Base-by-base conservation (phyloP, 2,113 vertebrate genomes). In the Leucopsar rothschildi region DNA sequence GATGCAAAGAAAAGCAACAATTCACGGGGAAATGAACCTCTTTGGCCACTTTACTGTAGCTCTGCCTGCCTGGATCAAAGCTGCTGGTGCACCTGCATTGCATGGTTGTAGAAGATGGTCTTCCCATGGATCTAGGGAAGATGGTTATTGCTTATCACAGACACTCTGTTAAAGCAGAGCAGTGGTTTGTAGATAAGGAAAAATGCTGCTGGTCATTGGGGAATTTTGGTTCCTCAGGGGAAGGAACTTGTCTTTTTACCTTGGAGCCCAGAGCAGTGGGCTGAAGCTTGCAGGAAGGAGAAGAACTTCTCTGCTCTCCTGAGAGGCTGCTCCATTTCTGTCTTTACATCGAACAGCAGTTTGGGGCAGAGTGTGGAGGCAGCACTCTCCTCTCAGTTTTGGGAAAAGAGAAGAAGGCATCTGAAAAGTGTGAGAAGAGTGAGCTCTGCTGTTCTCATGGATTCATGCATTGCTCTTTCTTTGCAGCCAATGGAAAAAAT, bases 51-150 rank as follows among this genome's bases (percentile, higher is more conserved):
- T 95, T 79, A 37, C 59, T n/a, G 66, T 56, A 88, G 82, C 79
- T 90, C 77, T 90, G 79, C 82, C 90, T 94, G 92, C 59, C 63
- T 70, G 85, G 81, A 79, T 57, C 85, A 77, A 81, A 94, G 96
- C 76, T 88, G 88, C 71, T 90, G 86, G 57, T 96, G 95, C 83
- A 95, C 80, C 89, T 86, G 92, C 53, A 8, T 45, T n/a, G 35
- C 44, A 16, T 12, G 6, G 23, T 1, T 69, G 65, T 16, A 53
- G 44, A 53, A 79, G 69, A 65, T 95, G 53, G 16, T 72, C 40
- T 69, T 78, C 12, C 13, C 53, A 29, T 25, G 35, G 37, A 15
- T 45, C 6, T 7, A 2, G 44, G 31, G 20, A 31, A 83, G 5
- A 6, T 27, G 21, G 13, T 19, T 60, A 29, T 42, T 70, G 10